Evolutionary conservation across 2,888 invertebrate species (phyloP).

Genomic region (Caenorhabditis sinica): DNA sequence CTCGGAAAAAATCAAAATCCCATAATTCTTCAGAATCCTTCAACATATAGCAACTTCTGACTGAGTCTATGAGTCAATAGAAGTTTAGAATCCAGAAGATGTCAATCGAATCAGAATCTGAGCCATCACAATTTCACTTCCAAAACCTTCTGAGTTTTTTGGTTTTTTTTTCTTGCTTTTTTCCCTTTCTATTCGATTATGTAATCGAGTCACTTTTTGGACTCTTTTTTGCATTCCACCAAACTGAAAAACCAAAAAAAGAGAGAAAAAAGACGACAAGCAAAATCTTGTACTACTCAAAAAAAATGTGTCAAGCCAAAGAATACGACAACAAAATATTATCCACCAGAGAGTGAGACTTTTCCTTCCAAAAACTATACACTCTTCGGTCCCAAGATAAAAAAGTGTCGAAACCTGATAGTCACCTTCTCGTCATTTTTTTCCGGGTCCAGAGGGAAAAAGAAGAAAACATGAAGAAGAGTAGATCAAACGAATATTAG

Average conservation of each 20-base stretch:
- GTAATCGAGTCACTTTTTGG: neutral
- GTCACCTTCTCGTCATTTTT: neutral
- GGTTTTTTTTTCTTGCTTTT: neutral
- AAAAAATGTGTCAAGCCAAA: neutral
- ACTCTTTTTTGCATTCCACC: neutral
- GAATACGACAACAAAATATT: slow-evolving; percentile 31
- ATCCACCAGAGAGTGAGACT: slow-evolving; percentile 45
- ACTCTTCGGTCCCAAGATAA: slow-evolving; percentile 16
- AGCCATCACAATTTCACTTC: neutral
- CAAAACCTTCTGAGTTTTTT: slow-evolving; percentile 13
- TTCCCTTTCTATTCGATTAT: neutral
- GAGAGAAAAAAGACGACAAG: slow-evolving; percentile 14
- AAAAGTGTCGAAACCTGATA: slow-evolving; percentile 49
- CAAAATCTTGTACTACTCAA: slow-evolving; percentile 27
- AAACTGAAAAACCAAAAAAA: slow-evolving; percentile 20
- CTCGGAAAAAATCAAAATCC: no score
- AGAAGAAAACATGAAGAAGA: no score
- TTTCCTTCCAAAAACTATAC: neutral
- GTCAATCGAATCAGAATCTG: neutral
- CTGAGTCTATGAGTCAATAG: no score
- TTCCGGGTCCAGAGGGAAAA: neutral
- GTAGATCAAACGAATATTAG: slow-evolving; percentile 4
- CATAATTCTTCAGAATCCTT: no score
- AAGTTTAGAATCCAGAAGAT: neutral
- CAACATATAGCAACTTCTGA: no score